phyloP scores from a whole-genome alignment of 2,113 vertebrate species.

The Melanerpes formicivorus region DNA sequence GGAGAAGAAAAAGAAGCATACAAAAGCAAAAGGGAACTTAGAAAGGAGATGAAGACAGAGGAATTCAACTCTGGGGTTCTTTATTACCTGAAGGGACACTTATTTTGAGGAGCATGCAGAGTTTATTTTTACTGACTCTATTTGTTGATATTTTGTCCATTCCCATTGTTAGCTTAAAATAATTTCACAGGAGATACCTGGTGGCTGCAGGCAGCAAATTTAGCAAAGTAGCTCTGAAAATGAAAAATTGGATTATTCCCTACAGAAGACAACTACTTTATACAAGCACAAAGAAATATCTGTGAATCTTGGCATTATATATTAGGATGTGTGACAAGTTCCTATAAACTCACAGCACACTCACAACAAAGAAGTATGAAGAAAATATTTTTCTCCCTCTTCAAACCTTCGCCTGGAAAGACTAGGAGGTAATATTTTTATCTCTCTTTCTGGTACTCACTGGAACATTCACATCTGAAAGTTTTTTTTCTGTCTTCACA shows the following conservation, averaged over 20 bases:
- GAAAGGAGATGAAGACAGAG: conserved; percentile 46
- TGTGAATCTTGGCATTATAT: conserved; percentile 15
- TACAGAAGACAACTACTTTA: conserved; percentile 34
- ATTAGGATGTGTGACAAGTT: not conserved
- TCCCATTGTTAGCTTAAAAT: conserved; percentile 41
- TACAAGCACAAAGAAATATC: conserved; percentile 4
- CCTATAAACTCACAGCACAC: conserved; percentile 7
- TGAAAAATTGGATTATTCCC: conserved; percentile 46
- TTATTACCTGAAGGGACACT: conserved; percentile 37
- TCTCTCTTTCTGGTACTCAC: not conserved
- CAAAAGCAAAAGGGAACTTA: conserved; percentile 56
- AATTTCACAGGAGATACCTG: conserved; percentile 29
- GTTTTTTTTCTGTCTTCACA: not conserved
- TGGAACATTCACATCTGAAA: conserved; percentile 20
- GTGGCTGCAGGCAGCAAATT: not conserved
- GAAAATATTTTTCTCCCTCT: conserved; percentile 26
- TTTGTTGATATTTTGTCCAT: conserved; percentile 28
- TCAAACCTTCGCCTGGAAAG: not conserved
- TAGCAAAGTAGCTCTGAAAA: conserved; percentile 23
- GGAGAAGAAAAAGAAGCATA: conserved; percentile 7
- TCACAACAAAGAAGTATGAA: not conserved
- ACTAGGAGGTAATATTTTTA: not conserved
- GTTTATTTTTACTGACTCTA: conserved; percentile 12
- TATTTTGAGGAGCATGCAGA: not conserved
- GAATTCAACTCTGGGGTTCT: conserved; percentile 25